Evolutionary conservation across 2,113 vertebrate species (phyloP), one percentile per base, ranked within the genome.

Genomic region (Sinocyclocheilus rhinocerous): DNA sequence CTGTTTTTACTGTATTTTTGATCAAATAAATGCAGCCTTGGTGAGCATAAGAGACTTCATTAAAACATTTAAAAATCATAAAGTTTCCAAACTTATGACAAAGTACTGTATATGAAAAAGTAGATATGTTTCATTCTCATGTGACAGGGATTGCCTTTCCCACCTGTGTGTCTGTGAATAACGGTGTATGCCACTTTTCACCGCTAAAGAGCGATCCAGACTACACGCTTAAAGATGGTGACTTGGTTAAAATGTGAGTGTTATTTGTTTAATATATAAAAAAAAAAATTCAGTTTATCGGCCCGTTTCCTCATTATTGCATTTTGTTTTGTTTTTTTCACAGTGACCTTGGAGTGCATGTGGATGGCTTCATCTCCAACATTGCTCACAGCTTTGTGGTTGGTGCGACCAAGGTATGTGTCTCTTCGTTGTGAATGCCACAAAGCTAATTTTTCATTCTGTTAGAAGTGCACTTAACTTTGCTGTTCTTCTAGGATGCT

Each of bases 171-270:
- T 99, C 97, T 0, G 97, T 99, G 24, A 99, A 99, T 94, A 99
- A 99, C 95, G 98, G 96, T 0, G 97, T 99, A 22, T 99, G 98
- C 90, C 98, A 99, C 94, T 96, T 96, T 95, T 99, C 98, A 50
- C 98, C 98, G 6, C 93, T 99, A 93, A 99, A 97, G 96, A 99
- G 97, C 2, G 98, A 99, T 92, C 95, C 97, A 61, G 97, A 99
- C 81, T 95, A 98, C 91, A 93, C 95, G 83, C 94, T 99, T 82
- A 98, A 99, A 90, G 96, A 97, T 6, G 98, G 96, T 1, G 98
- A 99, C 90, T 84, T 99, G 87, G 95, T 99, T 90, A 99, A 99
- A 95, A 96, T 99, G 98, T 99, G 94, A 95, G 96, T 57, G 1
- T 69, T 69, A 36, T 70, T 70, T 70, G 67, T 33, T 36, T 1